phyloP scores from a whole-genome alignment of 1,140 invertebrate genomes.

The Cheumatopsyche charites region DNA sequence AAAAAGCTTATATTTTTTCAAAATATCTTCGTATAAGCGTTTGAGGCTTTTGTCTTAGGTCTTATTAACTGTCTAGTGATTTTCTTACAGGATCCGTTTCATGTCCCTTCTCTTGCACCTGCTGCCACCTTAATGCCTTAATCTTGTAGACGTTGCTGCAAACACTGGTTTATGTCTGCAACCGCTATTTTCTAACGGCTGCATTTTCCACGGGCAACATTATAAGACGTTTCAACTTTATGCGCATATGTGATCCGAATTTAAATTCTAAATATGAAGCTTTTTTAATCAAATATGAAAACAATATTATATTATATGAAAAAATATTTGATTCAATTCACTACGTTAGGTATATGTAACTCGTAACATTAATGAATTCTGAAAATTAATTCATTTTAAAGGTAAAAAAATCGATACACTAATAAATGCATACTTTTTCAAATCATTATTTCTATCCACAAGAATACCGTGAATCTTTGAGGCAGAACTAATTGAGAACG shows the following conservation, averaged over 20 bases:
- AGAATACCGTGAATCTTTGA: not conserved
- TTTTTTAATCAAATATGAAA: too few species aligned
- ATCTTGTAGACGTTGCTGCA: constrained; percentile 16
- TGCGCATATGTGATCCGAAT: too few species aligned
- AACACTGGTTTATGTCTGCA: not conserved
- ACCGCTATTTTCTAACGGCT: not conserved
- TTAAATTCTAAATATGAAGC: too few species aligned
- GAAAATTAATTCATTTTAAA: too few species aligned
- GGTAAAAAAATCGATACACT: too few species aligned
- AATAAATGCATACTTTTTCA: too few species aligned
- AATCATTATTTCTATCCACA: too few species aligned
- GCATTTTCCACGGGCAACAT: constrained; percentile 9
- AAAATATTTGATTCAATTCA: too few species aligned
- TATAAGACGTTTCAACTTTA: constrained; percentile 5
- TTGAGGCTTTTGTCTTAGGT: not conserved
- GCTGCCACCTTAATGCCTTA: constrained; percentile 16
- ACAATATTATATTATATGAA: too few species aligned
- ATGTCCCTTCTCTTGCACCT: constrained; percentile 13
- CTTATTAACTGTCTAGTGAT: constrained; percentile 8
- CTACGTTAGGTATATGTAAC: too few species aligned
- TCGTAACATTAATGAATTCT: too few species aligned
- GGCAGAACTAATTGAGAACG: constrained; percentile 24
- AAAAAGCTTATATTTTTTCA: not conserved
- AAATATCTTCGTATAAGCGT: not conserved
- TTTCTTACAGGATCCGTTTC: constrained; percentile 6